Percentiles rank a stretch among this genome's conserved stretches.
Evolutionary conservation across 53 echinoderm and acorn worm species (phyloP).

Genomic region (Hippasteria phrygiana): DNA sequence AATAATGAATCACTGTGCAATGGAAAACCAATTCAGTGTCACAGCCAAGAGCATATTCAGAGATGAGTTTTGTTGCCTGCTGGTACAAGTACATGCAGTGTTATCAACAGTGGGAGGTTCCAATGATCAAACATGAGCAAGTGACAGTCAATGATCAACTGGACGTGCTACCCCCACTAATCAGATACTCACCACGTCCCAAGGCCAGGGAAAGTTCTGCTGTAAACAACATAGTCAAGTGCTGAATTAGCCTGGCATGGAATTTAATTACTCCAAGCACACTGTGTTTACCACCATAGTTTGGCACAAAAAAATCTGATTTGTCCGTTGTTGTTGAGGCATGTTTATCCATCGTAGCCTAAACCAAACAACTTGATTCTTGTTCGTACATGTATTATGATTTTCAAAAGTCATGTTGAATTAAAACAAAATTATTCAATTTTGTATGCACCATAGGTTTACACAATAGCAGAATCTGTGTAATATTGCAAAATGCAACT

Average conservation of each 20-base stretch:
- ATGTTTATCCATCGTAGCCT: background rate
- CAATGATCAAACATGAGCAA: too few species aligned
- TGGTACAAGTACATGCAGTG: background rate
- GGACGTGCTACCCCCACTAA: conserved; percentile 2
- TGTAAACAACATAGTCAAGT: background rate
- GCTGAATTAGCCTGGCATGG: background rate
- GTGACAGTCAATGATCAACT: background rate
- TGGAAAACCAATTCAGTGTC: too few species aligned
- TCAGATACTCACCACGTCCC: too few species aligned
- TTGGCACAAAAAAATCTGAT: conserved; percentile 15
- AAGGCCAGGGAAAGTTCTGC: background rate
- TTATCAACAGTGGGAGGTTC: background rate
- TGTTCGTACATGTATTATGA: too few species aligned
- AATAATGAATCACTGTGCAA: too few species aligned
- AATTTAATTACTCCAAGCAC: conserved; percentile 28
- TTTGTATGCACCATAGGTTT: too few species aligned
- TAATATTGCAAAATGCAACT: too few species aligned
- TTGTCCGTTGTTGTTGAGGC: background rate
- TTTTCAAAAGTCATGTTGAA: too few species aligned
- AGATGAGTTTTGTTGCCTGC: background rate
- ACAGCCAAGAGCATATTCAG: too few species aligned
- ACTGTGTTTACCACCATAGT: background rate
- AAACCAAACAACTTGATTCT: too few species aligned
- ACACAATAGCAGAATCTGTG: too few species aligned
- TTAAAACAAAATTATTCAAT: too few species aligned